Evolutionary conservation across 1,140 invertebrate species (phyloP).

Genomic region (Phthorimaea operculella): DNA sequence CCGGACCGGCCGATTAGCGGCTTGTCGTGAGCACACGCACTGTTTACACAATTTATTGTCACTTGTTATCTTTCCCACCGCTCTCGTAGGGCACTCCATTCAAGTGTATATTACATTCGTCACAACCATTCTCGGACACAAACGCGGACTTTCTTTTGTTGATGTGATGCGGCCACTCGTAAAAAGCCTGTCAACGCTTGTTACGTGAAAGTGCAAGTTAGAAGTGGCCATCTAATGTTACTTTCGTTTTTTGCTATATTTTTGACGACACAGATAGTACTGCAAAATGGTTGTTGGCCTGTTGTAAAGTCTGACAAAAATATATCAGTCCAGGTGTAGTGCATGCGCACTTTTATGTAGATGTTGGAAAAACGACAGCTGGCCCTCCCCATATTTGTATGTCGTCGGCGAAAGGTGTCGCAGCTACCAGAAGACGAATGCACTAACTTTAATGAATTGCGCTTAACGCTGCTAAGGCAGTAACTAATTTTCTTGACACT

Average conservation of each 20-base stretch:
- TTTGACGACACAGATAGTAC: background rate
- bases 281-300: background rate
- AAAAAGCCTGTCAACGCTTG: conserved; percentile 9
- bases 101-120: conserved; percentile 2
- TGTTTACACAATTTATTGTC: conserved; percentile 19
- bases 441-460: conserved; percentile 29
- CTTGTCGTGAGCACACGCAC: conserved; percentile 16
- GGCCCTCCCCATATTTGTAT: conserved; percentile 40
- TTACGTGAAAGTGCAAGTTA: conserved; percentile 20
- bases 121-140: conserved; percentile 1
- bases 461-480: conserved; percentile 17
- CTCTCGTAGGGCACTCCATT: conserved; percentile 4
- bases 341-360: conserved; percentile 25
- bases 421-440: conserved; percentile 20
- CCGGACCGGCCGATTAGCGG: conserved; percentile 11
- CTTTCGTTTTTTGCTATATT: background rate
- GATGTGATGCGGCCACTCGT: conserved; percentile 3
- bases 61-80: conserved; percentile 16
- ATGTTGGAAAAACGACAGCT: conserved; percentile 45
- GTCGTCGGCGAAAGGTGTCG: conserved; percentile 41
- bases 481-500: conserved; percentile 35
- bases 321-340: conserved; percentile 29
- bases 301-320: conserved; percentile 18
- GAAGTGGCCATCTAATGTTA: conserved; percentile 1
- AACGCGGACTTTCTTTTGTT: conserved; percentile 18